phyloP scores from a whole-genome alignment of 2,888 invertebrate genomes.

The Noctua janthe region DNA sequence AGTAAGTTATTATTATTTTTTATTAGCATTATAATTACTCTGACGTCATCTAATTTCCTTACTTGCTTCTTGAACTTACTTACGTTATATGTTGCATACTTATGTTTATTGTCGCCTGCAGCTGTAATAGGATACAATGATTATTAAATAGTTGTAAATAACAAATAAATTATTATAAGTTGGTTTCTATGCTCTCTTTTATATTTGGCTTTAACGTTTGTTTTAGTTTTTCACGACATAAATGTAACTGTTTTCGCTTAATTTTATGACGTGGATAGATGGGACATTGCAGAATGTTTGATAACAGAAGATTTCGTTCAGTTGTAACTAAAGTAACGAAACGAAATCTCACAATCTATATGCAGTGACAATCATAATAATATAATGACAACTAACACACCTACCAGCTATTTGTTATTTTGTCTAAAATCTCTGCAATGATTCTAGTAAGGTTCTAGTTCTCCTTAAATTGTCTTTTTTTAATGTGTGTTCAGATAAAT shows the following conservation, averaged over 20 bases:
- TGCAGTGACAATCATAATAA: background rate
- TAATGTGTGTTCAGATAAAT: conserved; percentile 8
- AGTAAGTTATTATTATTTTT: conserved; percentile 1
- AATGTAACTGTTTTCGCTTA: background rate
- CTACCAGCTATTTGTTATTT: background rate
- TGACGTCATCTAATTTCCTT: background rate
- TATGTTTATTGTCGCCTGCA: background rate
- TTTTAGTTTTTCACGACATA: background rate
- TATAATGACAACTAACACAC: background rate
- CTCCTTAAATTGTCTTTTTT: background rate
- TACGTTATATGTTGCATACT: background rate
- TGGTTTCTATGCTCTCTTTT: background rate
- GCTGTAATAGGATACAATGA: background rate
- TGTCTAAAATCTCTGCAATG: background rate
- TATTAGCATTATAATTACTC: conserved; percentile 9
- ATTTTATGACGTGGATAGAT: background rate
- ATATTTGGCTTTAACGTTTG: conserved; percentile 9
- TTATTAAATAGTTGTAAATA: conserved; percentile 14
- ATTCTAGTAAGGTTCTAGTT: background rate
- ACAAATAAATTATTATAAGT: conserved; percentile 6
- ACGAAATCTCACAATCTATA: background rate
- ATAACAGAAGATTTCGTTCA: background rate
- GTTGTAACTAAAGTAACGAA: background rate
- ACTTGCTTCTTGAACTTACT: background rate
- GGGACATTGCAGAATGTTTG: background rate